A percentile compares a stretch with the other conserved stretches of the same genome.
Conservation (phyloP, 2,888 invertebrate species). For the Leptinotarsa peninsularis region DNA sequence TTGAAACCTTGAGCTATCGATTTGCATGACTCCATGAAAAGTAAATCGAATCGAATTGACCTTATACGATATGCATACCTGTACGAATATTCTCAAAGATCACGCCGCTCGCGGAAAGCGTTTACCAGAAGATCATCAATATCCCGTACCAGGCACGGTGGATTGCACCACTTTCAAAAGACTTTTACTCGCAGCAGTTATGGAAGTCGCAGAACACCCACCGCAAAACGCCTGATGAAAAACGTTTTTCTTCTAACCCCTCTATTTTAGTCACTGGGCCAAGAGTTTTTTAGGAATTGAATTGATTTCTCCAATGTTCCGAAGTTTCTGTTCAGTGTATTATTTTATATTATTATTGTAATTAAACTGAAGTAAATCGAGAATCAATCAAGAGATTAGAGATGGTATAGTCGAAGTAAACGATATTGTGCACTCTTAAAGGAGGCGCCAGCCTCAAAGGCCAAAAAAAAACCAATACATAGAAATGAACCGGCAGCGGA, state of each 20-base stretch:
- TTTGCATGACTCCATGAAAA: neutral
- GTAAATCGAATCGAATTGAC: neutral
- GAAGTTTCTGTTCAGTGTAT: no score
- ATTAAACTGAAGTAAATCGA: no score
- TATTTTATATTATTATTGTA: no score
- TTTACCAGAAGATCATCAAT: slow-evolving; percentile 58
- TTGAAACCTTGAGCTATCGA: neutral
- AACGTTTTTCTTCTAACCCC: slow-evolving; percentile 22
- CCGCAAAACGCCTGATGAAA: slow-evolving; percentile 31
- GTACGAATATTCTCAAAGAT: slow-evolving; percentile 25
- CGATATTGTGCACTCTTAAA: no score
- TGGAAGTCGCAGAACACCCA: slow-evolving; percentile 38
- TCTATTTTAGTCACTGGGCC: slow-evolving; percentile 15
- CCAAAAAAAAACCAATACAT: no score
- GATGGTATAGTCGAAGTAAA: no score
- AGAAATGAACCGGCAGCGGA: no score
- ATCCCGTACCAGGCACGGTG: slow-evolving; percentile 63
- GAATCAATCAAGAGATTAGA: no score
- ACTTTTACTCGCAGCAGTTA: slow-evolving; percentile 34
- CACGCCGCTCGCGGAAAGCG: slow-evolving; percentile 30
- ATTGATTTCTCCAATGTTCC: no score
- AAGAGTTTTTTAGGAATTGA: neutral
- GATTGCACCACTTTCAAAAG: slow-evolving; percentile 41
- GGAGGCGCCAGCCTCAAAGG: no score
- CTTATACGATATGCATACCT: slow-evolving; percentile 9